Evolutionary conservation across 2,888 invertebrate species (phyloP).

Genomic region (Dynastes tityus): DNA sequence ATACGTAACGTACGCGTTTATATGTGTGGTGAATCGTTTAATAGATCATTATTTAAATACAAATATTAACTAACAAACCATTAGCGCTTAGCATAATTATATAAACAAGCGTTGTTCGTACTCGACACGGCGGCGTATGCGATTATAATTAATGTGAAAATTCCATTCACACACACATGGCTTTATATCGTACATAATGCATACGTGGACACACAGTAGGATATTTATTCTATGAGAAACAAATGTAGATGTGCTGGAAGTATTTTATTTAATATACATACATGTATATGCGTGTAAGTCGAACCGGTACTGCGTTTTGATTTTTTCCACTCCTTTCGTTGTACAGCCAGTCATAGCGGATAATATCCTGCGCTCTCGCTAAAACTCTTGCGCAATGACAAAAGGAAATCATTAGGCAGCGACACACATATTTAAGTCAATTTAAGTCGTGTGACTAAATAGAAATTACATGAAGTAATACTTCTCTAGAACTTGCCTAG

Average conservation of each 20-base stretch:
- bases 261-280: conserved; percentile 3
- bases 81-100: conserved; percentile 38
- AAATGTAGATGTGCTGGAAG: background rate
- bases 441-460: conserved; percentile 44
- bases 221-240: conserved; percentile 30
- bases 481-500: background rate
- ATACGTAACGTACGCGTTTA: background rate
- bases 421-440: conserved; percentile 45
- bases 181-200: background rate
- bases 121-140: background rate
- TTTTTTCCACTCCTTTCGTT: conserved; percentile 1
- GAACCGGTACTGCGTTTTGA: conserved; percentile 31
- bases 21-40: background rate
- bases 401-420: conserved; percentile 45
- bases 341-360: background rate
- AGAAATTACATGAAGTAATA: conserved; percentile 40
- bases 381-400: conserved; percentile 34
- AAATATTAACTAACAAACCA: conserved; percentile 28
- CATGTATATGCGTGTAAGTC: background rate
- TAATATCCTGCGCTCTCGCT: conserved; percentile 22
- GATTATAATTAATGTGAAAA: conserved; percentile 42
- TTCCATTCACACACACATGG: conserved; percentile 8
- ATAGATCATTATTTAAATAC: conserved; percentile 6
- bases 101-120: conserved; percentile 18
- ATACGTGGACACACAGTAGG: background rate